Percentiles rank a stretch among this genome's conserved stretches.
These are phyloP conservation scores for Muscicapa adusta DNA, from an alignment of 2,113 vertebrate species.

Conservation along the genomic window DNA sequence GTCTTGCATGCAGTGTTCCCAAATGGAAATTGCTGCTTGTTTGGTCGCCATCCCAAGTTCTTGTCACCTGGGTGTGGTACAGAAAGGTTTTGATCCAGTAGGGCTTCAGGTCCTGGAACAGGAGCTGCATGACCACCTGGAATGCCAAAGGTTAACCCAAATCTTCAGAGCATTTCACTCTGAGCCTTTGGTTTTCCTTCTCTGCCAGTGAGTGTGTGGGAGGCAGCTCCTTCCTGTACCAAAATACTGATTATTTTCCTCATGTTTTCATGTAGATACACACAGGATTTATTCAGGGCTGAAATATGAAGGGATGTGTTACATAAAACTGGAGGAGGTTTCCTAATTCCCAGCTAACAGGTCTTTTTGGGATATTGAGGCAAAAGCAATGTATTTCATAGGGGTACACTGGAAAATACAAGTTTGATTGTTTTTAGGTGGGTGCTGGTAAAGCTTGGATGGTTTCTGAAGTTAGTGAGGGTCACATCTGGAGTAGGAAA, in stretches of 20 bases:
- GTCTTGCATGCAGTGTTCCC: neutral
- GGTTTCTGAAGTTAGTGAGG: neutral
- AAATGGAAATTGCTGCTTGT: neutral
- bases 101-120: neutral
- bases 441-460: neutral
- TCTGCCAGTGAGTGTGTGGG: neutral
- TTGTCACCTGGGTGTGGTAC: neutral
- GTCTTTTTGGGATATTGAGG: neutral
- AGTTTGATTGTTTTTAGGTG: neutral
- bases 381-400: accelerated
- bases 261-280: neutral
- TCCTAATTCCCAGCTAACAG: neutral
- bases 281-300: neutral
- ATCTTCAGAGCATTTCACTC: neutral
- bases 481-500: neutral
- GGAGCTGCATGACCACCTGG: neutral
- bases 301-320: accelerated
- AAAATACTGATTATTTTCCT: neutral
- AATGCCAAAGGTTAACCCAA: neutral
- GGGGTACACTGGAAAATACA: accelerated
- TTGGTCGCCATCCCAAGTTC: neutral
- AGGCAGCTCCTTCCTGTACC: neutral
- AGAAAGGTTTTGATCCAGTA: neutral
- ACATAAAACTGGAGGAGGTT: neutral
- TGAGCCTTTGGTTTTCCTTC: neutral